Evolutionary conservation across 2,113 vertebrate species (phyloP).

Genomic region (Eupsittula cactorum): DNA sequence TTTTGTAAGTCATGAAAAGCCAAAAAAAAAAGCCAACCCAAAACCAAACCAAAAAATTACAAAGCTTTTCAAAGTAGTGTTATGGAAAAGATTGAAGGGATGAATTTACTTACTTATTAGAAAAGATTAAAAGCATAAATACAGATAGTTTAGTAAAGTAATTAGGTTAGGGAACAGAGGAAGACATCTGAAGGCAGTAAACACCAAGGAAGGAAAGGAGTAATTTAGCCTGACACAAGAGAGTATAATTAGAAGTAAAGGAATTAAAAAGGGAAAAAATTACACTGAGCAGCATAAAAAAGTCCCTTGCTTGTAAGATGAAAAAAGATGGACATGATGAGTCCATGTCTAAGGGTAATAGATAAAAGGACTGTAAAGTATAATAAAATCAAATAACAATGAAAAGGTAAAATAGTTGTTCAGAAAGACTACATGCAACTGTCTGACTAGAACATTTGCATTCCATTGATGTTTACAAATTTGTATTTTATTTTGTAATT

Average conservation of each 20-base stretch:
- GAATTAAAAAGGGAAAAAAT: neutral
- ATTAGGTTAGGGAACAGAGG: conserved; percentile 16
- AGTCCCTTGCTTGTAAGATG: neutral
- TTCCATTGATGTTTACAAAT: neutral
- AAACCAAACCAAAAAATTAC: neutral
- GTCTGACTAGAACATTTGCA: neutral
- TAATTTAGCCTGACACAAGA: neutral
- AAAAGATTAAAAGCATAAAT: conserved; percentile 60
- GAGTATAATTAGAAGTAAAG: neutral
- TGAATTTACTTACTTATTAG: conserved; percentile 1
- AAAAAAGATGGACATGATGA: neutral
- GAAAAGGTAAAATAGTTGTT: neutral
- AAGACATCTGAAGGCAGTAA: conserved; percentile 6
- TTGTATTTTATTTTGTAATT: neutral
- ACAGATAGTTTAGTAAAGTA: conserved; percentile 34
- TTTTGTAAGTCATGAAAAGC: neutral
- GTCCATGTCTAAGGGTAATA: neutral
- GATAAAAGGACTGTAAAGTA: neutral
- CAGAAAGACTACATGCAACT: neutral
- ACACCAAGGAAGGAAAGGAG: neutral
- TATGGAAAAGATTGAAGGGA: conserved; percentile 22
- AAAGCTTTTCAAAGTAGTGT: neutral
- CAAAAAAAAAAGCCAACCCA: neutral
- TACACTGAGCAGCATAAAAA: neutral
- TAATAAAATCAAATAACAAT: neutral